phyloP scores from a whole-genome alignment of 2,113 vertebrate genomes.

The Hoplias malabaricus region DNA sequence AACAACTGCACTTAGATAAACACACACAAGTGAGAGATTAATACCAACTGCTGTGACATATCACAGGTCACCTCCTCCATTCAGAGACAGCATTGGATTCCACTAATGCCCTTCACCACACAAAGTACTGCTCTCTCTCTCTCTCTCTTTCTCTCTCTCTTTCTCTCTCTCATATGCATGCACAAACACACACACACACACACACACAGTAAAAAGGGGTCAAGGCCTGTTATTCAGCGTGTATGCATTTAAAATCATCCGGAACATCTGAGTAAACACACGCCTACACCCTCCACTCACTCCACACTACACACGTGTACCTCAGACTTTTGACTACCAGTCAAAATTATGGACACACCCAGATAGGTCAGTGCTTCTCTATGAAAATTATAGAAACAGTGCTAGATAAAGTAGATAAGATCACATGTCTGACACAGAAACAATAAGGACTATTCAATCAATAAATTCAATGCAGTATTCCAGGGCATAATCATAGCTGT shows the following conservation, averaged over 20 bases:
- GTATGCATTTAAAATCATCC: conserved; percentile 61
- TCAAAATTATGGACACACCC: no score
- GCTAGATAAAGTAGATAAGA: no score
- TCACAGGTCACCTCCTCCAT: conserved; percentile 56
- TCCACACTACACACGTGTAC: conserved; percentile 22
- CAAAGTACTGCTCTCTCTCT: conserved; percentile 12
- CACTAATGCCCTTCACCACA: conserved; percentile 27
- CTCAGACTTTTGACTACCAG: no score
- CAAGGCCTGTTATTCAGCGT: conserved; percentile 66
- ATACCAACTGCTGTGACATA: conserved; percentile 59
- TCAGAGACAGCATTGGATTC: conserved; percentile 45
- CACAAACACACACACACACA: background rate
- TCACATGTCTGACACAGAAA: no score
- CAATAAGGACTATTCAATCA: no score
- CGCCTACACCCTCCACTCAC: conserved; percentile 16
- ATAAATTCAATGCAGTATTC: no score
- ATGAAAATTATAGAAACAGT: no score
- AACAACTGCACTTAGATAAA: background rate
- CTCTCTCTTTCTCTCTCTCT: conserved; percentile 24
- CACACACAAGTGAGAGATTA: conserved; percentile 13
- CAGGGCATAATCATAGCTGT: no score
- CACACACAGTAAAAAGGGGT: conserved; percentile 49
- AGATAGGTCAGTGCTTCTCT: no score
- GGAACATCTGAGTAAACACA: conserved; percentile 67
- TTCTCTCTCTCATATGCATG: conserved; percentile 37